Evolutionary conservation across 2,888 invertebrate genomes (phyloP), one percentile per base, ranked within the genome.

Genomic region (Nymphalis polychloros): DNA sequence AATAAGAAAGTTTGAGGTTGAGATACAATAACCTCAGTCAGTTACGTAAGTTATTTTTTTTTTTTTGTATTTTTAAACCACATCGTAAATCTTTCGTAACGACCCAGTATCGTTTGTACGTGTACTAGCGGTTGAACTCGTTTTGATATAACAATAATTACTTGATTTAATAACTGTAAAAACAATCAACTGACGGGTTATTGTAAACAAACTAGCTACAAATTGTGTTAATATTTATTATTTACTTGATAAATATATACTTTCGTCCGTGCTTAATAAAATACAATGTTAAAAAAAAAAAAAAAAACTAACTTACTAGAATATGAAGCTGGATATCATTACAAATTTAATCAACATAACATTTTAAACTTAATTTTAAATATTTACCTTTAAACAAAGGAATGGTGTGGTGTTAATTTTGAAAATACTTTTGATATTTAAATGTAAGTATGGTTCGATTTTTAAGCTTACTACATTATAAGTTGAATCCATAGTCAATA

Each of bases 11-110:
- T 57, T 57, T 57, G 13, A 57, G 19, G n/a, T 68, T 66, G 31
- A 65, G 59, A 63, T 64, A 68, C 50, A 68, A 65, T 55, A 55
- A 41, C 55, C 35, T 55, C 20, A 63, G 16, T 53, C 41, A 63
- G 55, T 71, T 63, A 66, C 52, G 31, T 66, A n/a, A 46, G 7
- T 17, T 55, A 31, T 31, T 46, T 63, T 65, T 68, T 63, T 65
- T 68, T 64, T 66, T 63, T 13, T 53, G 41, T 41, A 41, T 48
- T 63, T 68, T 63, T 63, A 63, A 63, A 59, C 59, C 46, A 71
- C 49, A 57, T 64, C 48, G 61, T 64, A 59, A 62, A 66, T 55
- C 53, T 63, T 69, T 69, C 69, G 68, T 60, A 71, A 68, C 55
- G 47, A 68, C 48, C 46, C 48, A 68, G 67, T 60, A 68, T 53